Evolutionary conservation across 64 coral and sea anemone genomes (phyloP).

Genomic region (Pocillopora verrucosa): DNA sequence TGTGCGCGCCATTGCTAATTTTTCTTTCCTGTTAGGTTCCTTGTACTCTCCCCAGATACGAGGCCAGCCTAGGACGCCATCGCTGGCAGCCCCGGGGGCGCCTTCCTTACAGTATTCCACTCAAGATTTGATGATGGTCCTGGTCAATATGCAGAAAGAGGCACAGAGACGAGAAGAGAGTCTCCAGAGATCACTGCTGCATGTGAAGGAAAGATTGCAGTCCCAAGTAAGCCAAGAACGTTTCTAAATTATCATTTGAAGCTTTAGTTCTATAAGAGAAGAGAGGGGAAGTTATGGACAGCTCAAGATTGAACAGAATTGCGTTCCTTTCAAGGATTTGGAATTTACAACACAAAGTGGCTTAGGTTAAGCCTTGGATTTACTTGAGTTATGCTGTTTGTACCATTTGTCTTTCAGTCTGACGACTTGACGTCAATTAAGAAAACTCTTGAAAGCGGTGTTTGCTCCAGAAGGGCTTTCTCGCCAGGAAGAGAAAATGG

Average conservation of each 20-base stretch:
- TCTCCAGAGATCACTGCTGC: constrained; percentile 27
- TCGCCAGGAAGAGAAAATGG: neutral
- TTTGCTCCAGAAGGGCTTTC: constrained; percentile 30
- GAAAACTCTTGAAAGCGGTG: constrained; percentile 31
- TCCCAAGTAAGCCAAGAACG: constrained; percentile 3
- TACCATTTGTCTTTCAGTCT: neutral
- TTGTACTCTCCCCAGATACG: neutral
- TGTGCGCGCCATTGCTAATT: neutral
- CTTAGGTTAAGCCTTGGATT: no score
- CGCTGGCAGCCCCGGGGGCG: neutral
- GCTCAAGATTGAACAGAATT: neutral
- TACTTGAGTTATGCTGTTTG: neutral
- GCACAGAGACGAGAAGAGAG: constrained; percentile 38
- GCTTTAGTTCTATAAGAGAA: neutral
- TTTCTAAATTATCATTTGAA: neutral
- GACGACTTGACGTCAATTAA: constrained; percentile 10
- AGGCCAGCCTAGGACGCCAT: neutral
- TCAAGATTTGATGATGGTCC: constrained; percentile 31
- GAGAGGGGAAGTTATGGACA: neutral
- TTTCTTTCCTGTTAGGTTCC: neutral
- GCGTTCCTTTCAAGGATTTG: no score
- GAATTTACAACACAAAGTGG: no score
- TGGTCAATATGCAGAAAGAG: constrained; percentile 41
- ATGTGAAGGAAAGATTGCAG: neutral
- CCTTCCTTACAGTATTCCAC: constrained; percentile 11